Conservation (phyloP, 2,113 vertebrate species). For the Furnarius figulus region DNA sequence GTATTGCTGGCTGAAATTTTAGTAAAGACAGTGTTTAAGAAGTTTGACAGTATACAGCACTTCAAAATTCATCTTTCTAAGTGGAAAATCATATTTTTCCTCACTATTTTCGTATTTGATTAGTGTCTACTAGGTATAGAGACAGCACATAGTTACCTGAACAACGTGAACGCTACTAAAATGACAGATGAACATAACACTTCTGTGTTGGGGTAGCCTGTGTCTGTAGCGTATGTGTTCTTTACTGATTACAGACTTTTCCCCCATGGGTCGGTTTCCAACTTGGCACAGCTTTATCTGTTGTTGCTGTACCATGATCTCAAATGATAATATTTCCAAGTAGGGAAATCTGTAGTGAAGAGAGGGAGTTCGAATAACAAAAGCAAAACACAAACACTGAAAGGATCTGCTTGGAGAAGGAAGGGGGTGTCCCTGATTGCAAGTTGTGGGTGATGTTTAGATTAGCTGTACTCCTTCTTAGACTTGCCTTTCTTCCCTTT, state of each 20-base stretch:
- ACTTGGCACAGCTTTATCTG: conserved; percentile 11
- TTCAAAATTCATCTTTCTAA: background rate
- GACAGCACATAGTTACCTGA: background rate
- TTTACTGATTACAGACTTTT: background rate
- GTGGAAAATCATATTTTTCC: background rate
- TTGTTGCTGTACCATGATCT: background rate
- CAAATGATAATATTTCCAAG: conserved; percentile 33
- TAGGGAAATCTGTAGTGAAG: conserved; percentile 47
- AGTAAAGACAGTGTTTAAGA: background rate
- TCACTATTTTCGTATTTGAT: background rate
- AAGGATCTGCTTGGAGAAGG: background rate
- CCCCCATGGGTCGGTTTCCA: background rate
- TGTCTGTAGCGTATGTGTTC: background rate
- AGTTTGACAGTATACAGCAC: background rate
- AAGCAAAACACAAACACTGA: conserved; percentile 12
- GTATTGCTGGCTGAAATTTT: background rate
- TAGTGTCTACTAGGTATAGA: background rate
- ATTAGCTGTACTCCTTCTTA: conserved; percentile 12
- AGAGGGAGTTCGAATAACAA: conserved; percentile 2
- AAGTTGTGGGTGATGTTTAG: conserved; percentile 6
- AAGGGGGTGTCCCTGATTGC: background rate
- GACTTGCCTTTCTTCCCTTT: conserved; percentile 45
- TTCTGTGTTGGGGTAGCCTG: background rate
- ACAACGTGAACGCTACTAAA: background rate
- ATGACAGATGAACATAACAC: background rate